Evolutionary conservation across 2,797 vertebrate species (phyloP), one percentile per base, ranked within the genome.

Genomic region (Crypturellus tataupa): DNA sequence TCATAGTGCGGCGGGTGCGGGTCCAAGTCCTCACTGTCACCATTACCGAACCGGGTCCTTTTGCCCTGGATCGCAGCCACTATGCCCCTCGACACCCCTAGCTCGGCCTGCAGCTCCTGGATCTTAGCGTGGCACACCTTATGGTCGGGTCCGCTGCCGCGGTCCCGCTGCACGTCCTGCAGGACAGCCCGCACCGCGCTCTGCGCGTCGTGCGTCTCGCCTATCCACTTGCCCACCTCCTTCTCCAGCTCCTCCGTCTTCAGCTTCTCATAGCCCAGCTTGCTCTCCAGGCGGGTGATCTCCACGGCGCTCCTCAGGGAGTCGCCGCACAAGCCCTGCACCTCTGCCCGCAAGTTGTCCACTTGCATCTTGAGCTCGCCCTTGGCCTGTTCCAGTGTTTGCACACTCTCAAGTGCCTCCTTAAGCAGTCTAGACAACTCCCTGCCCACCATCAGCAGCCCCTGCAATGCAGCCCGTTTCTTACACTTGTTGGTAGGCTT

Each of bases 51-150:
- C 6, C 64, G 67, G 27, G 12, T 63, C 60, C 88, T 95, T 80
- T 96, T 96, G 83, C 96, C 95, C 62, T 96, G 95, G 27, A 96
- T 96, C 68, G 96, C 96, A 3, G 96, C 96, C 83, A 96, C 85
- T 0, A 96, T 96, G 47, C 96, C 96, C 93, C 96, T 84, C 0
- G 96, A 96, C 56, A 96, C 96, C 56, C 96, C 96, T 33, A 96
- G 71, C 93, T 96, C 96, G 0, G 96, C 96, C 84, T 96, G 95
- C 80, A 96, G 86, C 91, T 96, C 96, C 90, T 96, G 96, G 47
- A 96, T 96, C 39, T 96, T 96, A 27, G 96, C 95, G 0, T 96
- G 95, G 78, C 96, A 96, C 0, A 96, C 94, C 47, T 96, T 96
- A 64, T 96, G 96, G 8, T 96, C 95, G 0, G 96, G 93, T 12